phyloP scores from a whole-genome alignment of 2,797 vertebrate species.

The Gephyroberyx darwinii region DNA sequence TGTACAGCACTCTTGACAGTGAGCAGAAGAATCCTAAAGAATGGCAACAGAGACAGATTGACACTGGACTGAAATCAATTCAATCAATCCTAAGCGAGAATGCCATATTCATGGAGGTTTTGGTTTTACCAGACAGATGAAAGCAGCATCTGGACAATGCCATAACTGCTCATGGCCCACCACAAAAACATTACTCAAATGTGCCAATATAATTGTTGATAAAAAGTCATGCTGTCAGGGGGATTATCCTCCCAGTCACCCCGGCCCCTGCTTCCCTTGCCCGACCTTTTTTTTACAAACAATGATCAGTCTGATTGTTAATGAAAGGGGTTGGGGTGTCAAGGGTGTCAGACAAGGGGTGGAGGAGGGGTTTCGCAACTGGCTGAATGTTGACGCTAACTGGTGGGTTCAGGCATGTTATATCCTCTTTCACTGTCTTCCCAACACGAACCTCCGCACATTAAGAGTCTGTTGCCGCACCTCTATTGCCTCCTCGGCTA shows the following conservation, averaged over 20 bases:
- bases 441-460: slow-evolving; percentile 3
- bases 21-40: not conserved
- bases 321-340: slow-evolving; percentile 2
- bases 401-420: slow-evolving; percentile 9
- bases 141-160: slow-evolving; percentile 21
- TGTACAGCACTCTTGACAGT: not conserved
- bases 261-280: not conserved
- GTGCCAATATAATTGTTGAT: slow-evolving; percentile 20
- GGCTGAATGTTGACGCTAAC: slow-evolving; percentile 22
- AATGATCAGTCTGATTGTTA: slow-evolving; percentile 8
- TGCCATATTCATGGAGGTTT: slow-evolving; percentile 20
- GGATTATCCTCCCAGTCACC: not conserved
- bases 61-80: slow-evolving; percentile 16
- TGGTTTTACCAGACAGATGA: slow-evolving; percentile 11
- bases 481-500: slow-evolving; percentile 27
- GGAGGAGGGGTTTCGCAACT: not conserved
- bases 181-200: slow-evolving; percentile 15
- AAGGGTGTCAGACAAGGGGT: not conserved
- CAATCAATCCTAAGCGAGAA: slow-evolving; percentile 23
- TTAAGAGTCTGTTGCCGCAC: slow-evolving; percentile 18
- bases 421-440: slow-evolving; percentile 12
- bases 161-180: slow-evolving; percentile 15
- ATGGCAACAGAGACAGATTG: slow-evolving; percentile 10
- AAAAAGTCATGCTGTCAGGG: slow-evolving; percentile 11
- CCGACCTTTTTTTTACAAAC: slow-evolving; percentile 7